Evolutionary conservation across 2,113 vertebrate genomes (phyloP), one percentile per base, ranked within the genome.

Genomic region (Bostrychus sinensis): DNA sequence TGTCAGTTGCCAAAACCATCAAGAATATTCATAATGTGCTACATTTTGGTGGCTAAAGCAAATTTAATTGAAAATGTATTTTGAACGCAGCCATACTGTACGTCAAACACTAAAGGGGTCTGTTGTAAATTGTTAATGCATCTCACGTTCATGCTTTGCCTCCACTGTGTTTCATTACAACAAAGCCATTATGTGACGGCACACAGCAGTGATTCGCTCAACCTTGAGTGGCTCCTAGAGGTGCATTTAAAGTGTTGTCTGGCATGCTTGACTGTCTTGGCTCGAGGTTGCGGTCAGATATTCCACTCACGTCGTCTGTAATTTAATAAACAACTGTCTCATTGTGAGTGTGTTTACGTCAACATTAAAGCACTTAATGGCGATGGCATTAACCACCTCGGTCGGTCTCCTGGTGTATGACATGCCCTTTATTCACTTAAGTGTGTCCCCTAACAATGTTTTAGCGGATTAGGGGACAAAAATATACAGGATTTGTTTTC

Each of bases 311-410:
- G 62, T 69, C 69, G 22, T 1, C 32, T 66, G 23, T 63, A 58
- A 85, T 87, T 85, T 75, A 78, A 88, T 86, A 83, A 84, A 73
- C 62, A 32, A 38, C 42, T 72, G 16, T 16, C 68, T 76, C 70
- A 67, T 46, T 46, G 64, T 36, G 56, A 65, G 64, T 13, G 41
- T 70, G 70, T 81, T 86, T 72, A 72, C 73, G 75, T 66, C n/a
- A 43, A 81, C 70, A 84, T 86, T 50, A 76, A 46, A 71, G 75
- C 66, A 65, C 69, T 75, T 81, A 76, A 81, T 84, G 68, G 42
- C 50, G 30, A 59, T 37, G 62, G 72, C 75, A 65, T 66, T 64
- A 63, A 58, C 64, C 63, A 64, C 75, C 71, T 63, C 5, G 19
- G 16, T 34, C 19, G 28, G 13, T 38, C 26, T 38, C 54, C n/a